phyloP scores from a whole-genome alignment of 2,797 vertebrate genomes.

The Argentina silus region DNA sequence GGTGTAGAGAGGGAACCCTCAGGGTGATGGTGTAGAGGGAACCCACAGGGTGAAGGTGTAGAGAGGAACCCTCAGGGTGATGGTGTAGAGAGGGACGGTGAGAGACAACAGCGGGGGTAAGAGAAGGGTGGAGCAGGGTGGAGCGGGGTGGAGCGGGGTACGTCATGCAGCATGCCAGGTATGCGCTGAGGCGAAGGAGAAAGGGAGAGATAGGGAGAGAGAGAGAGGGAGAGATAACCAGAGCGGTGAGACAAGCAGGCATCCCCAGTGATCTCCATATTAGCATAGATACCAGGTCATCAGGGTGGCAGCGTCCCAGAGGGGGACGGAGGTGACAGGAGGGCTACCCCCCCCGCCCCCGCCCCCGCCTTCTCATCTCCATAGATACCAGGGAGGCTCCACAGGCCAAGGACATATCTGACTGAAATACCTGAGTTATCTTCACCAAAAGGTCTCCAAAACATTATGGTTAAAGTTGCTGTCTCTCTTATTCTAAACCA shows the following conservation, averaged over 20 bases:
- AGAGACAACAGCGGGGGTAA: slow-evolving; percentile 33
- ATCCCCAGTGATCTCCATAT: slow-evolving; percentile 69
- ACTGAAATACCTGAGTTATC: slow-evolving; percentile 68
- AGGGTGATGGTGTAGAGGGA: not conserved
- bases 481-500: slow-evolving; percentile 56
- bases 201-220: slow-evolving; percentile 47
- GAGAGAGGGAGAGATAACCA: slow-evolving; percentile 64
- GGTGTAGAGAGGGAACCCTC: not conserved
- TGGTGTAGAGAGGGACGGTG: not conserved
- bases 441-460: slow-evolving; percentile 52
- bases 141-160: slow-evolving; percentile 8
- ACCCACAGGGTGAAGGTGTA: too few species aligned
- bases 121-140: not conserved
- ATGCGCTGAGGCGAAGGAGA: slow-evolving; percentile 43
- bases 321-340: slow-evolving; percentile 62
- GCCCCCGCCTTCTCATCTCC: slow-evolving; percentile 70
- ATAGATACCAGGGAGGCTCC: slow-evolving; percentile 73
- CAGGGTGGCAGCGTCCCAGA: slow-evolving; percentile 53
- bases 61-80: not conserved
- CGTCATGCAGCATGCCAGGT: slow-evolving; percentile 10
- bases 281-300: slow-evolving; percentile 78
- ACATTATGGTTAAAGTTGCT: slow-evolving; percentile 57
- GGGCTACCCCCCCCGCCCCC: slow-evolving; percentile 27
- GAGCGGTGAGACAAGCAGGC: slow-evolving; percentile 60
- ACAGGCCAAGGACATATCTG: slow-evolving; percentile 43